Evolutionary conservation across 2,113 vertebrate genomes (phyloP), one percentile per base, ranked within the genome.

Genomic region (Neodontobutis hainanensis): DNA sequence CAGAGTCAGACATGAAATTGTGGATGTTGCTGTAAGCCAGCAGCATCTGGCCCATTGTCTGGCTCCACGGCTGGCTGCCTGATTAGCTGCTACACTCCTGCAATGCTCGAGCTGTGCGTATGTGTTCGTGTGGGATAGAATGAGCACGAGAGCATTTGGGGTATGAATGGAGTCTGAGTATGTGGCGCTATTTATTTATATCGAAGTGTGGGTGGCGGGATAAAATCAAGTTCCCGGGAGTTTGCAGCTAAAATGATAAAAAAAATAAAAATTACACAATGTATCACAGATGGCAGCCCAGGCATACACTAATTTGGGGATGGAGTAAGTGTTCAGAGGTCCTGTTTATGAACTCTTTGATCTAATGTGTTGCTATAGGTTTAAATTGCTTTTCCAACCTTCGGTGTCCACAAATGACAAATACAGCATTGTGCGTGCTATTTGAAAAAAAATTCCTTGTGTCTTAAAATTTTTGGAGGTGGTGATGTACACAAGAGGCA

Each of bases 1-100:
- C 65, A 53, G 61, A 81, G 70, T 71, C 77, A 76, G 61, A 87
- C 84, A 83, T 16, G 78, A 89, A 74, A 78, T 75, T 81, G 74
- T 74, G 64, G 65, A 72, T 81, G 83, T 76, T 77, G 79, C 77
- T 79, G 59, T 75, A 60, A 87, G 83, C 89, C 76, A 77, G 62
- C 73, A 87, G 83, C 87, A 89, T 87, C 85, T 89, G 89, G 84
- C 76, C 80, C 51, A 82, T 86, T 88, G 87, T 89, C 75, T 85
- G 74, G 61, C 60, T 73, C 77, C 73, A 78, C 63, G 85, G 83
- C 82, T 81, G 82, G 81, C 73, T 86, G 84, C 77, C 77, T 83
- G 79, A 87, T 90, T 84, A 87, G 88, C 85, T 80, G 78, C 83
- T 68, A 73, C 56, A 61, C 53, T 68, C 64, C 61, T 66, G 72